Percentiles rank a stretch among this genome's conserved stretches.
Conservation (phyloP, 2,113 vertebrate species). For the Strix aluco region DNA sequence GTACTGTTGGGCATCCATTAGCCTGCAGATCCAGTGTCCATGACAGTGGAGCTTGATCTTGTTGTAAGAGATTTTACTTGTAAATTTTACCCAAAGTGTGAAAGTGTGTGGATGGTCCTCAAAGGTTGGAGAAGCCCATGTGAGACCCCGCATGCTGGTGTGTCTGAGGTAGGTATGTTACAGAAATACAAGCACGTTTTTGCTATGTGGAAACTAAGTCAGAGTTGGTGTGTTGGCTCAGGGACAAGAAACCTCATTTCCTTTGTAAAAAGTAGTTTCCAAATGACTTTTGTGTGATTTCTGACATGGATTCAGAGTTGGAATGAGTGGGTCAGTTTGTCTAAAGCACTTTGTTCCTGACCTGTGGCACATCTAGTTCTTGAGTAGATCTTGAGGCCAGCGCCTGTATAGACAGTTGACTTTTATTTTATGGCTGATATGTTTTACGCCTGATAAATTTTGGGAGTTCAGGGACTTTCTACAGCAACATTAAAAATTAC, state of each 20-base stretch:
- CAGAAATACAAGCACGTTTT: background rate
- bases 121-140: background rate
- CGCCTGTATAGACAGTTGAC: background rate
- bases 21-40: background rate
- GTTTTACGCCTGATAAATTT: background rate
- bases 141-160: accelerated
- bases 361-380: background rate
- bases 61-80: background rate
- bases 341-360: background rate
- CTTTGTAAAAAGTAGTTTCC: background rate
- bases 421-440: background rate
- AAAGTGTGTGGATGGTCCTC: background rate
- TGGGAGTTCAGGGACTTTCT: background rate
- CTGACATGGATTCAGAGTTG: background rate
- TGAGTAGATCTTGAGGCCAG: background rate
- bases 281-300: background rate
- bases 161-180: background rate
- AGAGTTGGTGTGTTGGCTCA: background rate
- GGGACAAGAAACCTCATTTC: background rate
- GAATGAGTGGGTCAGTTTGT: background rate
- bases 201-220: background rate
- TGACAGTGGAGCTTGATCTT: background rate
- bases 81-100: background rate
- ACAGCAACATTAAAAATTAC: background rate
- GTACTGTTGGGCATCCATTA: background rate